phyloP scores from a whole-genome alignment of 2,888 invertebrate species.

The Caradrina clavipalpis region DNA sequence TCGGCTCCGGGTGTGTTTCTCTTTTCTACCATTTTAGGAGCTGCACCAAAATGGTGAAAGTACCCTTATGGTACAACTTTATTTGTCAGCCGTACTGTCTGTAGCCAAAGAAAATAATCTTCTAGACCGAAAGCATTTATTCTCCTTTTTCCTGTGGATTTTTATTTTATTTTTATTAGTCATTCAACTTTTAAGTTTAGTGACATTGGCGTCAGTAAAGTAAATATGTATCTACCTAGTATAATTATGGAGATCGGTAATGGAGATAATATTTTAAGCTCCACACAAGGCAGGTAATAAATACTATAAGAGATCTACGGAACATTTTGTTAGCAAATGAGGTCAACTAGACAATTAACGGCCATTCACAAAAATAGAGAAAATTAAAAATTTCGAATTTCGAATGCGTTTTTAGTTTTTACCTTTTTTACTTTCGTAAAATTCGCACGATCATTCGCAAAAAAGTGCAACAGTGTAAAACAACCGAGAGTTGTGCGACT shows the following conservation, averaged over 20 bases:
- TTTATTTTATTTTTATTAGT: too few relatives aligned
- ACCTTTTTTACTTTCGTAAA: background rate
- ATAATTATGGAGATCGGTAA: background rate
- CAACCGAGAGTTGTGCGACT: conserved; percentile 5
- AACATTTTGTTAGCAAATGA: conserved; percentile 1
- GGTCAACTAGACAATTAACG: conserved; percentile 10
- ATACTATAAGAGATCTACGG: background rate
- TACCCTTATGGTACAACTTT: background rate
- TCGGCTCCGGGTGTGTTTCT: too few relatives aligned
- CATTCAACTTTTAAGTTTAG: too few relatives aligned
- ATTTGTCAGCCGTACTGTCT: background rate
- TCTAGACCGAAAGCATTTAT: too few relatives aligned
- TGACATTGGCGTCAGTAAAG: too few relatives aligned
- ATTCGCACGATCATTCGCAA: conserved; percentile 38
- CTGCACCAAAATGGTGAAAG: too few relatives aligned
- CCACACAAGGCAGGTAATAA: background rate
- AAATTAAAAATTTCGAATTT: conserved; percentile 5
- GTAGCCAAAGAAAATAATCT: too few relatives aligned
- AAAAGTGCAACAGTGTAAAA: conserved; percentile 25
- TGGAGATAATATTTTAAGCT: background rate
- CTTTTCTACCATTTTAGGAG: too few relatives aligned
- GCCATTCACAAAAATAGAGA: conserved; percentile 29
- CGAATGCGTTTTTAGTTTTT: conserved; percentile 6
- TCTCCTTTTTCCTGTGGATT: too few relatives aligned
- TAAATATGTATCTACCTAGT: too few relatives aligned